These are phyloP conservation scores for Festucalex cinctus DNA, from an alignment of 2,113 vertebrate species.

Conservation along the genomic window DNA sequence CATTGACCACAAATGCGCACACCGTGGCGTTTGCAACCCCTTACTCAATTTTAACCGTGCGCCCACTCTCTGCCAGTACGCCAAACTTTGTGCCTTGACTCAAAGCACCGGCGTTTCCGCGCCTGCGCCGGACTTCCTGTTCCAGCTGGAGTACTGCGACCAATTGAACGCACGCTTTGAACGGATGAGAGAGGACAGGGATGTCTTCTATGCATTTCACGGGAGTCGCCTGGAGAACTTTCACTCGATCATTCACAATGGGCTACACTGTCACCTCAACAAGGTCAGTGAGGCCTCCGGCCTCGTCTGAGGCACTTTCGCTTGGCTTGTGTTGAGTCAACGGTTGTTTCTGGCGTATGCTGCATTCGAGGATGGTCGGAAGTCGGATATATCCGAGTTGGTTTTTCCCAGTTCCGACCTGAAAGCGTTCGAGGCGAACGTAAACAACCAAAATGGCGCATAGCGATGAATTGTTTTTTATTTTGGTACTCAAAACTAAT, in stretches of 20 bases:
- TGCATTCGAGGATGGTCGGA: too few species aligned
- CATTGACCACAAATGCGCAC: background rate
- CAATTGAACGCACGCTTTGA: constrained; percentile 85
- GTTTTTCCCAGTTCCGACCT: too few species aligned
- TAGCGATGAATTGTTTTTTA: too few species aligned
- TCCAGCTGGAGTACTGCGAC: constrained; percentile 87
- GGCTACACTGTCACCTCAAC: constrained; percentile 95
- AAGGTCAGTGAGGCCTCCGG: constrained; percentile 74
- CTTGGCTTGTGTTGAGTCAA: too few species aligned
- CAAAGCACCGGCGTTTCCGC: constrained; percentile 72
- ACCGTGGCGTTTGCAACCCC: rapidly evolving
- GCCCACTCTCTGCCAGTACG: constrained; percentile 69
- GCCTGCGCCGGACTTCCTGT: constrained; percentile 88
- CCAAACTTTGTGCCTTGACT: constrained; percentile 82
- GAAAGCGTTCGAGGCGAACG: too few species aligned
- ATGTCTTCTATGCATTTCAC: constrained; percentile 92
- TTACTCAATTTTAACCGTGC: constrained; percentile 3
- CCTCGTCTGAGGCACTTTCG: background rate
- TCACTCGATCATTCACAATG: constrained; percentile 95
- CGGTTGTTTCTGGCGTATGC: too few species aligned
- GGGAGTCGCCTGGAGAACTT: constrained; percentile 98
- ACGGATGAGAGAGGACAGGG: constrained; percentile 80
- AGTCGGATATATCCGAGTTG: too few species aligned
- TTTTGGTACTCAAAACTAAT: too few species aligned
- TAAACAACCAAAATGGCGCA: too few species aligned